Percentiles rank a stretch among this genome's conserved stretches.
phyloP scores from a whole-genome alignment of 2,888 invertebrate genomes.

The Tiliacea aurago region DNA sequence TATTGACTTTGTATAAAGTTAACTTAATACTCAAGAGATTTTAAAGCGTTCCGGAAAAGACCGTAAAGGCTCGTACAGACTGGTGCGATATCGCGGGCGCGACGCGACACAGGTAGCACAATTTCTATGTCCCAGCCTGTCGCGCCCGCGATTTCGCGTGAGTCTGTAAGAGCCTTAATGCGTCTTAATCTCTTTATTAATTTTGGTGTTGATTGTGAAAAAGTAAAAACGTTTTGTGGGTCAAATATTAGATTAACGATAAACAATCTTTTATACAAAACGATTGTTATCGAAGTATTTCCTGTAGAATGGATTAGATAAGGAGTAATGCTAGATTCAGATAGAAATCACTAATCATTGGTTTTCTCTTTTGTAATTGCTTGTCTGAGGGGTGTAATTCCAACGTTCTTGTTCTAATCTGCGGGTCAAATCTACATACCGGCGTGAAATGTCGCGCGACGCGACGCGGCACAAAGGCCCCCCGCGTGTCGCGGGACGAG shows the following conservation, averaged over 20 bases:
- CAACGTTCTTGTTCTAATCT: background rate
- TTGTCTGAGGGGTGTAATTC: background rate
- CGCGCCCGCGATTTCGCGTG: no score
- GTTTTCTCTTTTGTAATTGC: background rate
- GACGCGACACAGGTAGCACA: no score
- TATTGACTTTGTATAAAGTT: no score
- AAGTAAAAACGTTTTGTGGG: background rate
- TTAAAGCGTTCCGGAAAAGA: background rate
- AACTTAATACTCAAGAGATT: no score
- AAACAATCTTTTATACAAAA: background rate
- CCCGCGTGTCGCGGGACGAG: no score
- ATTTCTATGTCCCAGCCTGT: no score
- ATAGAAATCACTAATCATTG: background rate
- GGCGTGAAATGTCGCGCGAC: no score
- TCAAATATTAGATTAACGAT: conserved; percentile 5
- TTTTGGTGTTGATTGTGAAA: background rate
- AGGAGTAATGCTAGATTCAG: background rate
- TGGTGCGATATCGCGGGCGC: no score
- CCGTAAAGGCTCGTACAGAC: no score
- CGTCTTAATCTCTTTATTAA: background rate
- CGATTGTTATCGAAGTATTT: background rate
- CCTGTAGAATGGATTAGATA: conserved; percentile 1
- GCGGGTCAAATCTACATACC: no score
- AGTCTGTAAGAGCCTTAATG: no score
- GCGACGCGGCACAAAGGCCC: no score